phyloP scores from a whole-genome alignment of 1,140 invertebrate genomes.

The Steinernema feltiae region DNA sequence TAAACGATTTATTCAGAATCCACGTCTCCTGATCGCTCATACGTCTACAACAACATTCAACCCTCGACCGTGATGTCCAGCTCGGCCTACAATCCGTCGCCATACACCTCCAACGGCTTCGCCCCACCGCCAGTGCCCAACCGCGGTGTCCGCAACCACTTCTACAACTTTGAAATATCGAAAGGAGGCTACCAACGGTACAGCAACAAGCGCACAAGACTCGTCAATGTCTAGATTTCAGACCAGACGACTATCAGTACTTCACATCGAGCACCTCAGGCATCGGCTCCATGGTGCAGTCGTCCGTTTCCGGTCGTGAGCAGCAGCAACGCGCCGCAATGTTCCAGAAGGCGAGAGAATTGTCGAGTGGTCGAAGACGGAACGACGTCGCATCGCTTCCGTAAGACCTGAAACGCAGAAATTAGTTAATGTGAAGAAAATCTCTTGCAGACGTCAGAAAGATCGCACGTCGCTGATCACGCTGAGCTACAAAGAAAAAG shows the following conservation, averaged over 20 bases:
- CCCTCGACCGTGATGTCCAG: constrained; percentile 22
- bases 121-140: constrained; percentile 17
- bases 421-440: no score
- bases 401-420: no score
- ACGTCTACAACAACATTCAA: neutral
- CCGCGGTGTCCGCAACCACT: neutral
- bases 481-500: neutral
- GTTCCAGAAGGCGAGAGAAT: constrained; percentile 27
- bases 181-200: constrained; percentile 15
- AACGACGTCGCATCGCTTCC: neutral
- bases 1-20: constrained; percentile 26
- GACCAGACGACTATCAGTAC: constrained; percentile 28
- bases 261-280: constrained; percentile 40
- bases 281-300: constrained; percentile 42
- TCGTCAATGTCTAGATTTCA: neutral
- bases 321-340: constrained; percentile 29
- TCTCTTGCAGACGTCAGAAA: constrained; percentile 27
- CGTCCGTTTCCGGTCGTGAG: constrained; percentile 24
- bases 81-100: constrained; percentile 19
- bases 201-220: neutral
- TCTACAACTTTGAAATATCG: constrained; percentile 2
- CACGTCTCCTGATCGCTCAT: constrained; percentile 23
- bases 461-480: neutral
- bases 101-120: constrained; percentile 17
- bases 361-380: constrained; percentile 21